phyloP scores from a whole-genome alignment of 2,797 vertebrate species.

The Fistularia tabacaria region DNA sequence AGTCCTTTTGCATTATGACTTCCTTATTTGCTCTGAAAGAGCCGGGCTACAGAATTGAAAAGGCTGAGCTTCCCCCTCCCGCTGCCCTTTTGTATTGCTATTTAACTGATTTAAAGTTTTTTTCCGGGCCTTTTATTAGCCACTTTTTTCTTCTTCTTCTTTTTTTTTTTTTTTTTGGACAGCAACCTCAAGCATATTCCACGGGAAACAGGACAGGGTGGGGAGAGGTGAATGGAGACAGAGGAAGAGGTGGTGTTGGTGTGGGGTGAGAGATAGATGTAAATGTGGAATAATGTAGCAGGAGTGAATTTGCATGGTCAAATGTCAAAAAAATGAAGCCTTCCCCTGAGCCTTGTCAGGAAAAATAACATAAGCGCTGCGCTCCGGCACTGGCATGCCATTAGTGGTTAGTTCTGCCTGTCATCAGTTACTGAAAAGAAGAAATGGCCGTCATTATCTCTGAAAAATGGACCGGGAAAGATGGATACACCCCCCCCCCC shows the following conservation, averaged over 20 bases:
- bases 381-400: conserved; percentile 92
- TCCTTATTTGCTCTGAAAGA: conserved; percentile 58
- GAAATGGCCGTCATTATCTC: conserved; percentile 94
- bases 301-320: conserved; percentile 99
- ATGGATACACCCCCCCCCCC: conserved; percentile 58
- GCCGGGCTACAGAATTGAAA: conserved; percentile 39
- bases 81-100: conserved; percentile 82
- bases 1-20: conserved; percentile 43
- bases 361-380: conserved; percentile 94
- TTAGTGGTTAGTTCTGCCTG: conserved; percentile 96
- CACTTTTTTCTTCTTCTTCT: conserved; percentile 6
- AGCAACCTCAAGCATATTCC: conserved; percentile 68
- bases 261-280: conserved; percentile 76
- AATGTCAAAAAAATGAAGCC: conserved; percentile 99
- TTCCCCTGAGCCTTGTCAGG: conserved; percentile 97
- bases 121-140: conserved; percentile 83
- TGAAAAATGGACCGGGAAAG: conserved; percentile 70
- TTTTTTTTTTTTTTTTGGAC: conserved; percentile 70
- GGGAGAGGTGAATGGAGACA: conserved; percentile 46
- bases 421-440: conserved; percentile 89
- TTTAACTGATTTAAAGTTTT: conserved; percentile 69
- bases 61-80: conserved; percentile 69
- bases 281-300: conserved; percentile 99
- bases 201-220: conserved; percentile 30
- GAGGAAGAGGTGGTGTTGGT: conserved; percentile 24